Percentiles rank a stretch among this genome's conserved stretches.
These are phyloP conservation scores for Platypus cylindrus DNA, from an alignment of 2,888 invertebrate species.

Conservation along the genomic window DNA sequence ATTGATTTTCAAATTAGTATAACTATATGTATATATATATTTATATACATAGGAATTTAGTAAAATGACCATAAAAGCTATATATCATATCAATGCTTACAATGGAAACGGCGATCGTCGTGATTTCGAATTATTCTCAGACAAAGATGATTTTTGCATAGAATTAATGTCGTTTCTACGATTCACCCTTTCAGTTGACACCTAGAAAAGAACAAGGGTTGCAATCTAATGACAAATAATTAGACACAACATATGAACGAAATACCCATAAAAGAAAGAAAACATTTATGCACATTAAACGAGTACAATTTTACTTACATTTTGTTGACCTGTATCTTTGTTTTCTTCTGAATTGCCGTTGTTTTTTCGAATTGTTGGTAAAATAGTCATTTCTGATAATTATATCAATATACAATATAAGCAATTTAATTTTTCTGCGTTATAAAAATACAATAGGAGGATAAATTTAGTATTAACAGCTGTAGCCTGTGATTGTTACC, in stretches of 20 bases:
- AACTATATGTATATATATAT: too few relatives aligned
- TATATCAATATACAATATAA: too few relatives aligned
- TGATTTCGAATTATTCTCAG: conserved; percentile 20
- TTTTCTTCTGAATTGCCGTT: conserved; percentile 28
- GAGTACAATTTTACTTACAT: conserved; percentile 25
- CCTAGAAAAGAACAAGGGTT: conserved; percentile 25
- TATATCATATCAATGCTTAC: conserved; percentile 19
- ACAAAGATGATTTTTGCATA: conserved; percentile 22
- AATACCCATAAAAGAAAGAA: conserved; percentile 11
- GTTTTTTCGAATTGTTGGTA: conserved; percentile 31
- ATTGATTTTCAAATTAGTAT: too few relatives aligned
- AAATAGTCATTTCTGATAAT: conserved; percentile 35
- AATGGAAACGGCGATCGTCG: conserved; percentile 26
- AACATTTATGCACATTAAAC: conserved; percentile 4
- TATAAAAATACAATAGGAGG: too few relatives aligned
- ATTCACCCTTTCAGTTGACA: conserved; percentile 26
- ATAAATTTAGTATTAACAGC: too few relatives aligned
- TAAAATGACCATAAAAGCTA: too few relatives aligned
- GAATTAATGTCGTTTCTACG: conserved; percentile 30
- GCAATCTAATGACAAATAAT: background rate
- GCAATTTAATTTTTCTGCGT: too few relatives aligned
- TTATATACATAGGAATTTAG: too few relatives aligned
- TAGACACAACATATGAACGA: too few relatives aligned
- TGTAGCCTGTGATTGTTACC: too few relatives aligned
- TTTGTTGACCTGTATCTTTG: conserved; percentile 28